phyloP scores from a whole-genome alignment of 2,113 vertebrate species.

The Mobula hypostoma region DNA sequence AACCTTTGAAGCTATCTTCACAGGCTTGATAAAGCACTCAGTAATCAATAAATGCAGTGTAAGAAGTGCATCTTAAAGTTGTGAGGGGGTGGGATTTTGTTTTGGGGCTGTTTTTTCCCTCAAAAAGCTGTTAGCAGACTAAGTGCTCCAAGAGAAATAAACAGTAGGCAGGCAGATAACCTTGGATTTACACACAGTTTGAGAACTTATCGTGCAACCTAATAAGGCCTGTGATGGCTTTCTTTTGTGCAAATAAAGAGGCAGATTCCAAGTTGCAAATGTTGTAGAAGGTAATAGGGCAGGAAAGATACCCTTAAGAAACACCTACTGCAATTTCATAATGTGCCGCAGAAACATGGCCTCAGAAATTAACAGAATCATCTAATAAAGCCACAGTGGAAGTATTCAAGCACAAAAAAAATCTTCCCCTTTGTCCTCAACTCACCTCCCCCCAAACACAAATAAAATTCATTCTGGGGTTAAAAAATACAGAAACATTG shows the following conservation, averaged over 20 bases:
- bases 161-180: neutral
- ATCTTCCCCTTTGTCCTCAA: neutral
- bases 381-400: neutral
- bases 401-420: too few relatives aligned
- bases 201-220: neutral
- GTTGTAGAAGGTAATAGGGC: neutral
- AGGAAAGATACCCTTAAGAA: neutral
- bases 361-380: neutral
- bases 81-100: neutral
- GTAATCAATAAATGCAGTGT: neutral
- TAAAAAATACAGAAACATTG: neutral
- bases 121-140: neutral
- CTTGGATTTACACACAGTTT: neutral
- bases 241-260: constrained; percentile 23
- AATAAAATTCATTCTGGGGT: neutral
- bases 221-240: constrained; percentile 17
- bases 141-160: neutral
- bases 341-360: neutral
- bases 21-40: neutral
- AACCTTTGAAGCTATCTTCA: neutral
- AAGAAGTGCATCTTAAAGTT: neutral
- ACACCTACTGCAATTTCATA: neutral
- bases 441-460: neutral
- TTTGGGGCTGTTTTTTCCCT: neutral
- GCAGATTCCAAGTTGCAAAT: neutral